These are phyloP conservation scores for Seriola quinqueradiata DNA, from an alignment of 2,113 vertebrate genomes.

Conservation along the genomic window DNA sequence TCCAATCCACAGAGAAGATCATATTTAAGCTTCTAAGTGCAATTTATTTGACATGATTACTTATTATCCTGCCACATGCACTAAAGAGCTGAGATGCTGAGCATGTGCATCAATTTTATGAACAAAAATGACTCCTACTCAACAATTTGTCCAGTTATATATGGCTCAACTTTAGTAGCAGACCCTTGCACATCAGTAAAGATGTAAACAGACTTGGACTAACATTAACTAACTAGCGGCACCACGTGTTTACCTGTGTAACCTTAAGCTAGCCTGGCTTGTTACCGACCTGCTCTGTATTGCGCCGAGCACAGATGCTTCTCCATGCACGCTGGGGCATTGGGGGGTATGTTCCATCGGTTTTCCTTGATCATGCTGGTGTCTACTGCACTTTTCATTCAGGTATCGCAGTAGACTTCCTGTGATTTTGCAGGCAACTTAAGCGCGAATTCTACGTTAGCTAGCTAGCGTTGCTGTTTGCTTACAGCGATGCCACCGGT, in stretches of 20 bases:
- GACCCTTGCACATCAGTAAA: not conserved
- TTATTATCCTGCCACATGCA: not conserved
- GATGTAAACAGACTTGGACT: not conserved
- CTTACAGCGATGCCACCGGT: not conserved
- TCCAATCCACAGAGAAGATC: not conserved
- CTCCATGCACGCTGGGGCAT: constrained; percentile 96
- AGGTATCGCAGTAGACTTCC: not conserved
- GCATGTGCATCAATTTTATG: not conserved
- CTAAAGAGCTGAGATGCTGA: not conserved
- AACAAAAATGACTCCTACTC: not conserved
- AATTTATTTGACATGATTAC: not conserved
- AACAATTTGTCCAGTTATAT: not conserved
- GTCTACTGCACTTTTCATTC: constrained; percentile 69
- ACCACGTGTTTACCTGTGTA: constrained; percentile 47
- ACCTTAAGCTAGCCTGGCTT: not conserved
- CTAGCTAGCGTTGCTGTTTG: not conserved
- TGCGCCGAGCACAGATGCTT: constrained; percentile 89
- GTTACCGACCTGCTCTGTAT: constrained; percentile 86
- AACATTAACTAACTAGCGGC: not conserved
- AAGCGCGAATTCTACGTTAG: constrained; percentile 1
- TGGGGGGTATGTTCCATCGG: constrained; percentile 91
- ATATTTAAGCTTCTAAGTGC: too few relatives aligned
- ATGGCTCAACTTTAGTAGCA: not conserved
- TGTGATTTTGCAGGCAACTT: not conserved
- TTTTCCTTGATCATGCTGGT: constrained; percentile 85